phyloP scores from a whole-genome alignment of 2,113 vertebrate species.

The Todiramphus saurophagus region DNA sequence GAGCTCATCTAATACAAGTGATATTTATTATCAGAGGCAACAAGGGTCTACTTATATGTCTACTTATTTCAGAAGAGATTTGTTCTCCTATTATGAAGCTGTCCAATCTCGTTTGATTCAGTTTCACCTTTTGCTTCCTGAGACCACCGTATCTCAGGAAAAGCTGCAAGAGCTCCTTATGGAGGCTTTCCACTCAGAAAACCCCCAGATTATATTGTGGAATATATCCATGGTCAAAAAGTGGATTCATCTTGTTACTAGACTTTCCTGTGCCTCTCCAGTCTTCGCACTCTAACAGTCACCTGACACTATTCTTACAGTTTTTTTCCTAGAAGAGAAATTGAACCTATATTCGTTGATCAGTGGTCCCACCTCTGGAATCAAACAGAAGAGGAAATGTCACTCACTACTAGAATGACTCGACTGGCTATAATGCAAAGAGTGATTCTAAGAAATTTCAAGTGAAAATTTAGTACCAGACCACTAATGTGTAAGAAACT shows the following conservation, averaged over 20 bases:
- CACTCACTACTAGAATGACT: not conserved
- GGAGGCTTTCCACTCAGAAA: not conserved
- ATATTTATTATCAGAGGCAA: not conserved
- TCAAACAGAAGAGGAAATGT: not conserved
- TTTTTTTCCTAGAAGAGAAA: not conserved
- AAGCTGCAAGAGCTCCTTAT: not conserved
- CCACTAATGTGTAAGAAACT: not conserved
- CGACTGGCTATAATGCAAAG: not conserved
- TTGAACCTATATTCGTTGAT: not conserved
- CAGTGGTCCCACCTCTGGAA: not conserved
- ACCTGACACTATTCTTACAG: not conserved
- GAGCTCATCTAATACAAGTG: not conserved
- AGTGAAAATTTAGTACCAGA: not conserved
- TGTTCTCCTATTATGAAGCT: not conserved
- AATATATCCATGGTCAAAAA: not conserved
- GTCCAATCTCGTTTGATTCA: not conserved
- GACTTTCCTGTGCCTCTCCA: not conserved
- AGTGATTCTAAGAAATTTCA: not conserved
- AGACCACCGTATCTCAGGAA: not conserved
- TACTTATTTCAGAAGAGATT: not conserved
- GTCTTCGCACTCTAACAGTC: not conserved
- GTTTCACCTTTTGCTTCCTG: not conserved
- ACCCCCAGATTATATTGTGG: not conserved
- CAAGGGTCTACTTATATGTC: accelerated
- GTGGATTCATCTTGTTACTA: not conserved